Percentiles rank a stretch among this genome's conserved stretches.
Evolutionary conservation across 2,113 vertebrate species (phyloP).

Genomic region (Carassius carassius): DNA sequence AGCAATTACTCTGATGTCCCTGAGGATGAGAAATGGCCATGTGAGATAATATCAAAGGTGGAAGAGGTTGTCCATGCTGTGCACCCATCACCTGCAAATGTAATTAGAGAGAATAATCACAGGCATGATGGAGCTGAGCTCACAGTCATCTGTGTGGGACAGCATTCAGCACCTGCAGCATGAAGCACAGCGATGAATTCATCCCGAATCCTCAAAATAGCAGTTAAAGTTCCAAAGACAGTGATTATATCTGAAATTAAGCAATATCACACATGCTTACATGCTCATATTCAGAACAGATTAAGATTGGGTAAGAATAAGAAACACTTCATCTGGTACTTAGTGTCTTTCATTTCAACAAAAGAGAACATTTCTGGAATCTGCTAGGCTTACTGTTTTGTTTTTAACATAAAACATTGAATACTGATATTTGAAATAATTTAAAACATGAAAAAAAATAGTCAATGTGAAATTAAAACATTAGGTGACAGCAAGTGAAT

Average conservation of each 20-base stretch:
- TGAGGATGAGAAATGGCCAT: conserved; percentile 31
- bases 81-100: conserved; percentile 44
- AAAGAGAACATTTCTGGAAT: no score
- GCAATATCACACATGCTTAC: not conserved
- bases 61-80: conserved; percentile 4
- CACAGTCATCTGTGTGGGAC: not conserved
- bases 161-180: not conserved
- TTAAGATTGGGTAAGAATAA: no score
- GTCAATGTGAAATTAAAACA: no score
- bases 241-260: not conserved
- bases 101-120: conserved; percentile 42
- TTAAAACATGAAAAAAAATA: no score
- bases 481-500: no score
- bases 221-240: not conserved
- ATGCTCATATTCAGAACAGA: not conserved
- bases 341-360: no score
- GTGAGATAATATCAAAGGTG: conserved; percentile 39
- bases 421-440: no score
- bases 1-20: conserved; percentile 47
- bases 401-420: no score
- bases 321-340: no score
- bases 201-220: not conserved
- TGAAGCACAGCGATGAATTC: not conserved
- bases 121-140: conserved; percentile 35
- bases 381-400: no score